These are phyloP conservation scores for Yoshiicerus persimilis DNA, from an alignment of 1,140 invertebrate genomes.

Conservation along the genomic window DNA sequence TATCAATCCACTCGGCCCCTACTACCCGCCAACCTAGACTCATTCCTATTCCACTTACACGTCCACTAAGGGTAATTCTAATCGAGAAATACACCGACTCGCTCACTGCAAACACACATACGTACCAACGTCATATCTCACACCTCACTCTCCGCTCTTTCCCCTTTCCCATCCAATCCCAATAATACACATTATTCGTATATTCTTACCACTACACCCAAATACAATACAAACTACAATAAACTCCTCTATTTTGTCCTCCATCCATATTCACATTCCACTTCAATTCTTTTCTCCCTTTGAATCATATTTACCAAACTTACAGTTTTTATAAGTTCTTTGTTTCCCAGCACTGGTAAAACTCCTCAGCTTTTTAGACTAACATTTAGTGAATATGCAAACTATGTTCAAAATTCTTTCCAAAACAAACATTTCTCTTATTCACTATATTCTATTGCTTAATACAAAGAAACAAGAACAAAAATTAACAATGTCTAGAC, in stretches of 20 bases:
- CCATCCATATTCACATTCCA: not conserved
- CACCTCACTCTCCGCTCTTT: not conserved
- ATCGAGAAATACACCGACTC: not conserved
- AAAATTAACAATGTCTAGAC: too few species aligned
- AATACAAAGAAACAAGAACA: too few species aligned
- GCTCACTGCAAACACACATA: not conserved
- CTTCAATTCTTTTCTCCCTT: not conserved
- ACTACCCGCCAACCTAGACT: not conserved
- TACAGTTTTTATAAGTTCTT: not conserved
- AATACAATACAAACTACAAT: not conserved
- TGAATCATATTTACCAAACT: not conserved
- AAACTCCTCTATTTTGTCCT: not conserved
- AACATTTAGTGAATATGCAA: too few species aligned
- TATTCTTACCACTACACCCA: not conserved
- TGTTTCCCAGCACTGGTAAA: not conserved
- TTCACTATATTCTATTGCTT: too few species aligned
- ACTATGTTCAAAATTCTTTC: too few species aligned
- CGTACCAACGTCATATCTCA: not conserved
- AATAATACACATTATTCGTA: not conserved
- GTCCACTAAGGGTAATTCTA: not conserved
- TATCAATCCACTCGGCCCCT: not conserved
- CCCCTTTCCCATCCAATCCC: not conserved
- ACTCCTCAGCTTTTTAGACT: not conserved
- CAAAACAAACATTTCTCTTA: too few species aligned
- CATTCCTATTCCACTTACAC: not conserved